These are phyloP conservation scores for Scylla paramamosain DNA, from an alignment of 1,140 invertebrate genomes.

Conservation along the genomic window DNA sequence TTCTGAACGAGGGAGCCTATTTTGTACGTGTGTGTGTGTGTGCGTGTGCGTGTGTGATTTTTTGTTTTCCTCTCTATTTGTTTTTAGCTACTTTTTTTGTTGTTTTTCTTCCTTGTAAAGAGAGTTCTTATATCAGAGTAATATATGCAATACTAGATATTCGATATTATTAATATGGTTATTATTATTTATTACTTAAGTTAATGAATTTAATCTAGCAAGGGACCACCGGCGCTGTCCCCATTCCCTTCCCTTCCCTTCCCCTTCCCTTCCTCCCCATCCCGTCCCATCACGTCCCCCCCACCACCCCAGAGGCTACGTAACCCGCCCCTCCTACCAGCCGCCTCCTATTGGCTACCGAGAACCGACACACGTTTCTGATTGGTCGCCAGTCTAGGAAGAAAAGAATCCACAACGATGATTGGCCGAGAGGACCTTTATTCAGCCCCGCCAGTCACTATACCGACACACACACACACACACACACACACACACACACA, in stretches of 20 bases:
- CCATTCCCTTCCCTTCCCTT: neutral
- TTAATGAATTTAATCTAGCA: constrained; percentile 3
- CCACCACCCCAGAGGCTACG: no score
- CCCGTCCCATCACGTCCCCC: neutral
- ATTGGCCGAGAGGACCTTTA: no score
- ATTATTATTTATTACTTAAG: constrained; percentile 25
- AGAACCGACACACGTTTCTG: no score
- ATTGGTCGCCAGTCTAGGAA: no score
- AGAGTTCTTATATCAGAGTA: constrained; percentile 70
- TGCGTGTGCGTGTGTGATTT: neutral
- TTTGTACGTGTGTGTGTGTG: neutral
- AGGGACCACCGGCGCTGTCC: neutral
- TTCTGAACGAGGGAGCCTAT: neutral
- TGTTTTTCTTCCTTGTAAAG: constrained; percentile 58
- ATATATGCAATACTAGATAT: constrained; percentile 57
- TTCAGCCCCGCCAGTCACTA: no score
- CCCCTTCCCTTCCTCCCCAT: neutral
- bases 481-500: no score
- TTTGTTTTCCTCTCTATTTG: neutral
- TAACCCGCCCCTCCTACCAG: neutral
- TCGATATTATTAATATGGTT: constrained; percentile 24
- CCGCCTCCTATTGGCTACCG: neutral
- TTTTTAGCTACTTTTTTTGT: neutral
- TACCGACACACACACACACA: no score
- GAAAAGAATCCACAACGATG: no score